These are phyloP conservation scores for Anas platyrhynchos DNA, from an alignment of 2,113 vertebrate species.

Conservation along the genomic window DNA sequence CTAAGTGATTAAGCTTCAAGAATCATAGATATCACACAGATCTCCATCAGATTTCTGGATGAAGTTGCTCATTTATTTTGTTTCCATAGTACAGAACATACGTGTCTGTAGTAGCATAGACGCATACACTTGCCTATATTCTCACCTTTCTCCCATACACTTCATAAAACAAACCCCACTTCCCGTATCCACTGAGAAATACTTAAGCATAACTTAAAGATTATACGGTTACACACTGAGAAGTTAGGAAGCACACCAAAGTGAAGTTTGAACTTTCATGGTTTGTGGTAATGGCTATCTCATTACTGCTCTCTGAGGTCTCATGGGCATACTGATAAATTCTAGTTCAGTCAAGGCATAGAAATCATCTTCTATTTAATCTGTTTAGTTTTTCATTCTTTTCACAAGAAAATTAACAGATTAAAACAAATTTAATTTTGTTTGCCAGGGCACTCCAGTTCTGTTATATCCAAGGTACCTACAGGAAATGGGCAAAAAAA, in stretches of 20 bases:
- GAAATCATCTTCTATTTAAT: background rate
- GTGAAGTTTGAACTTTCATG: background rate
- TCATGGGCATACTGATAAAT: background rate
- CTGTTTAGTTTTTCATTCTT: background rate
- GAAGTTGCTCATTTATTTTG: background rate
- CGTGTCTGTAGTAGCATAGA: background rate
- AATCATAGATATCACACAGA: background rate
- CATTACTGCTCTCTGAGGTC: background rate
- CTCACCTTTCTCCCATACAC: background rate
- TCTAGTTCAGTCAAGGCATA: background rate
- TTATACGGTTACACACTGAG: background rate
- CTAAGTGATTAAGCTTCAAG: background rate
- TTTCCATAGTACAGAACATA: background rate
- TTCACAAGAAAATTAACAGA: background rate
- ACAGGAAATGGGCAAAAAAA: background rate
- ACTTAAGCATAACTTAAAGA: background rate
- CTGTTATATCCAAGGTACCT: background rate
- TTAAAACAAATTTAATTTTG: background rate
- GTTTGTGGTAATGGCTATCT: background rate
- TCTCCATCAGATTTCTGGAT: background rate
- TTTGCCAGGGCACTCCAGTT: background rate
- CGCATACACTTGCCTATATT: background rate
- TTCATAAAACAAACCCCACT: background rate
- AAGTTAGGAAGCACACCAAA: background rate
- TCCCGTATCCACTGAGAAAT: background rate